Evolutionary conservation across 2,797 vertebrate species (phyloP).

Genomic region (Lutjanus argentimaculatus): DNA sequence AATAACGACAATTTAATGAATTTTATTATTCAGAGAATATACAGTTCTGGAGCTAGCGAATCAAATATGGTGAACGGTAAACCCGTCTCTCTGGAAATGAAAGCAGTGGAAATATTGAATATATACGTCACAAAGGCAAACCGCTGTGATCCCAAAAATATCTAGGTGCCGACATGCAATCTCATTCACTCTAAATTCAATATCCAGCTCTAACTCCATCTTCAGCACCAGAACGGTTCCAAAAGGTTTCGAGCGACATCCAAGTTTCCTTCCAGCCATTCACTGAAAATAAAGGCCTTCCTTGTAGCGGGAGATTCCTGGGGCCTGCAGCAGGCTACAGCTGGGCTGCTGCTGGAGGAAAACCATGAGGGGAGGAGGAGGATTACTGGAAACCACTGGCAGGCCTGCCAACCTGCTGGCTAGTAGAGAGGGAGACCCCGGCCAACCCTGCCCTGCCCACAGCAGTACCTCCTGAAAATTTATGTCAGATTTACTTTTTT

Average conservation of each 20-base stretch:
- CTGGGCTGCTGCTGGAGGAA: constrained; percentile 77
- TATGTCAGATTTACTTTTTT: constrained; percentile 50
- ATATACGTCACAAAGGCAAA: constrained; percentile 69
- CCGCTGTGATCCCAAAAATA: constrained; percentile 71
- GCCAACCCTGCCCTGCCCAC: constrained; percentile 59
- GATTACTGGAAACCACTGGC: constrained; percentile 84
- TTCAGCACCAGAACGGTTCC: constrained; percentile 64
- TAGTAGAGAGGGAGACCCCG: constrained; percentile 71
- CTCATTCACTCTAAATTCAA: constrained; percentile 70
- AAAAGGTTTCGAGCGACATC: constrained; percentile 65
- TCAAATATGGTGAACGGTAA: constrained; percentile 27
- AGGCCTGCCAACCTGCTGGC: constrained; percentile 71
- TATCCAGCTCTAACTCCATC: constrained; percentile 69
- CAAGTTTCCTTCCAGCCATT: constrained; percentile 82
- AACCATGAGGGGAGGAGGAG: constrained; percentile 80
- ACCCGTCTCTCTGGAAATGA: constrained; percentile 52
- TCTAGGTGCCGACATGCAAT: constrained; percentile 64
- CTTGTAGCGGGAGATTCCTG: constrained; percentile 79
- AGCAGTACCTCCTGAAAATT: constrained; percentile 51
- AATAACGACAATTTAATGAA: constrained; percentile 50
- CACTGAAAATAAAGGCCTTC: constrained; percentile 81
- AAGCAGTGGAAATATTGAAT: constrained; percentile 69
- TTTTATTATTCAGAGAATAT: constrained; percentile 38
- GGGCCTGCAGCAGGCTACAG: constrained; percentile 71
- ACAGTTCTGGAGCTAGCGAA: constrained; percentile 21